These are phyloP conservation scores for Parnassius mnemosyne DNA, from an alignment of 2,888 invertebrate genomes.

Conservation along the genomic window DNA sequence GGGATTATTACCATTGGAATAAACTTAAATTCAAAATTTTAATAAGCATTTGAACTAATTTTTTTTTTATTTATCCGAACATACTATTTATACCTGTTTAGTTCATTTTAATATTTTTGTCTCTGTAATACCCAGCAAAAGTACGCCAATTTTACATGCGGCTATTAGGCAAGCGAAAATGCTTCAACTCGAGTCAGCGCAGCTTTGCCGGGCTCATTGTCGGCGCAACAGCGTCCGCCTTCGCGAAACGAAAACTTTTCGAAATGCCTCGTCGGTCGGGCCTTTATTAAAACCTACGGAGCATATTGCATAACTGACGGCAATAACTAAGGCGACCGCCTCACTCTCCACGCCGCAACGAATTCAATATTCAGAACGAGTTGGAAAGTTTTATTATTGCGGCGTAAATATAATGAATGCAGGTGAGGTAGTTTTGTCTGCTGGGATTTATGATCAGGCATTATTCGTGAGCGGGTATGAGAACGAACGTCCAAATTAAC, in stretches of 20 bases:
- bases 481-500: constrained; percentile 57
- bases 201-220: constrained; percentile 64
- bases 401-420: constrained; percentile 79
- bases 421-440: constrained; percentile 75
- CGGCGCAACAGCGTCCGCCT: constrained; percentile 66
- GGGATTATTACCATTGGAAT: no score
- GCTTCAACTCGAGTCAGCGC: constrained; percentile 50
- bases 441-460: constrained; percentile 64
- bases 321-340: constrained; percentile 75
- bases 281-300: constrained; percentile 76
- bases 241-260: constrained; percentile 76
- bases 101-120: constrained; percentile 5
- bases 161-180: constrained; percentile 54
- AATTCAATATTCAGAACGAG: constrained; percentile 77
- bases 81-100: constrained; percentile 24
- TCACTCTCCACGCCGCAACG: constrained; percentile 59
- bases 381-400: constrained; percentile 79
- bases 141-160: constrained; percentile 43
- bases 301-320: constrained; percentile 74
- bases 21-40: neutral
- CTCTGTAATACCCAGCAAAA: constrained; percentile 28
- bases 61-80: neutral
- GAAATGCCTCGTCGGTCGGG: constrained; percentile 63
- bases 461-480: constrained; percentile 57
- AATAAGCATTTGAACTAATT: neutral